Base-by-base conservation (phyloP, 1,140 invertebrate genomes). In the Aphidius ervi region DNA sequence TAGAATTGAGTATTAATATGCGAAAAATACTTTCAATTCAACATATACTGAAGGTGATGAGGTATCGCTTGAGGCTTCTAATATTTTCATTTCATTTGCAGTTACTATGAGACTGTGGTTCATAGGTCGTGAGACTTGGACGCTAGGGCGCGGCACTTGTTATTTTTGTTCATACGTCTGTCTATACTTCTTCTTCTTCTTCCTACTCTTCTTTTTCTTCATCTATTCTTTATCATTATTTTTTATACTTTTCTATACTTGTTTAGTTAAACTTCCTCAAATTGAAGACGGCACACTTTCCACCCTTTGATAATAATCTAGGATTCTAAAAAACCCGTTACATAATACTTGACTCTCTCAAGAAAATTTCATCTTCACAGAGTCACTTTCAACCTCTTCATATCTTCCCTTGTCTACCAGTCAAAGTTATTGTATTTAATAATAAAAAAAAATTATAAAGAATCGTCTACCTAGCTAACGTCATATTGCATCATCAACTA, bases 61-160 rank as follows among this genome's bases (percentile, higher is more conserved):
- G 47, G 60, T 42, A 57, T 62, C 46, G 54, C 55, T 57, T 40
- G 55, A 62, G 60, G 60, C 60, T 62, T 57, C 55, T 57, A 62
- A 62, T 62, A 62, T 62, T 62, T 75, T 76, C 75, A 76, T 77
- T 76, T 74, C 71, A 76, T 78, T 77, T 76, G 76, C 76, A 76
- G 76, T 78, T 78, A 78, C 76, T 74, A 77, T 71, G 76, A 76
- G 73, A 76, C 67, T 73, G 67, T 16, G 41, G 76, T 78, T 78
- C 76, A 78, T 65, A 76, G 76, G 74, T 75, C 76, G 76, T 78
- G 76, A 75, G 76, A 77, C 55, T 62, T 56, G 53, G 48, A 49
- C 48, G 46, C 47, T 37, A 56, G 60, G 60, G 60, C 60, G 60
- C 60, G 60, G 60, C 60, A 46, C 57, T 62, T 57, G 16, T 49